Percentiles rank a stretch among this genome's conserved stretches.
Evolutionary conservation across 2,888 invertebrate species (phyloP).

Genomic region (Synanthedon myopaeformis): DNA sequence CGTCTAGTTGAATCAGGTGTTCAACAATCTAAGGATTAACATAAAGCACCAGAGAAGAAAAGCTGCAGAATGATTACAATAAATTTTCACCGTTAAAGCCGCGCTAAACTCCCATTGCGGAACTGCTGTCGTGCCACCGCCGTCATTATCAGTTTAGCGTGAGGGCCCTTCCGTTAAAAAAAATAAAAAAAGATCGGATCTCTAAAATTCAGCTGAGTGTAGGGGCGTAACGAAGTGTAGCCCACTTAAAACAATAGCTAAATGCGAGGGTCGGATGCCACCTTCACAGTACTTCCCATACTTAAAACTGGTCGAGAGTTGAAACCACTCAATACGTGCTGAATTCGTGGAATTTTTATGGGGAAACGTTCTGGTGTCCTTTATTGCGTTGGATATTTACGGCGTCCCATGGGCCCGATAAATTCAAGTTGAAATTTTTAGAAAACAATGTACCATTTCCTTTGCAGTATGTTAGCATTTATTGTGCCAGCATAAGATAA

Average conservation of each 20-base stretch:
- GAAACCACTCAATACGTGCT: slow-evolving; percentile 64
- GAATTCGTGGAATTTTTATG: slow-evolving; percentile 60
- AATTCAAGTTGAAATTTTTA: slow-evolving; percentile 37
- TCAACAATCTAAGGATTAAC: slow-evolving; percentile 38
- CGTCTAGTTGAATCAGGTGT: slow-evolving; percentile 33
- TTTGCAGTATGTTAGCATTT: not conserved
- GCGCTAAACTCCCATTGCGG: slow-evolving; percentile 32
- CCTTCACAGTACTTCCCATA: slow-evolving; percentile 42
- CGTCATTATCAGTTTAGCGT: slow-evolving; percentile 65
- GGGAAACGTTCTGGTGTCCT: slow-evolving; percentile 39
- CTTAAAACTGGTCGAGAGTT: slow-evolving; percentile 28
- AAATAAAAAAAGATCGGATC: slow-evolving; percentile 54
- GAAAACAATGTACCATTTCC: slow-evolving; percentile 16
- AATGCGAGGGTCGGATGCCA: slow-evolving; percentile 54
- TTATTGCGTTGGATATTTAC: slow-evolving; percentile 56
- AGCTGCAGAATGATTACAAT: slow-evolving; percentile 50
- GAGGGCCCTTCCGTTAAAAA: slow-evolving; percentile 49
- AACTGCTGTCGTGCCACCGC: slow-evolving; percentile 29
- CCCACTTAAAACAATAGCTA: slow-evolving; percentile 69
- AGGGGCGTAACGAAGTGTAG: slow-evolving; percentile 65
- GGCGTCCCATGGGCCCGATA: slow-evolving; percentile 41
- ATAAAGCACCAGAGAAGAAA: slow-evolving; percentile 50
- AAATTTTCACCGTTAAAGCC: slow-evolving; percentile 55
- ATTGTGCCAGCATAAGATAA: no score
- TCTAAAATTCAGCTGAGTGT: slow-evolving; percentile 50